Evolutionary conservation across 2,888 invertebrate genomes (phyloP).

Genomic region (Ormyrus labotus): DNA sequence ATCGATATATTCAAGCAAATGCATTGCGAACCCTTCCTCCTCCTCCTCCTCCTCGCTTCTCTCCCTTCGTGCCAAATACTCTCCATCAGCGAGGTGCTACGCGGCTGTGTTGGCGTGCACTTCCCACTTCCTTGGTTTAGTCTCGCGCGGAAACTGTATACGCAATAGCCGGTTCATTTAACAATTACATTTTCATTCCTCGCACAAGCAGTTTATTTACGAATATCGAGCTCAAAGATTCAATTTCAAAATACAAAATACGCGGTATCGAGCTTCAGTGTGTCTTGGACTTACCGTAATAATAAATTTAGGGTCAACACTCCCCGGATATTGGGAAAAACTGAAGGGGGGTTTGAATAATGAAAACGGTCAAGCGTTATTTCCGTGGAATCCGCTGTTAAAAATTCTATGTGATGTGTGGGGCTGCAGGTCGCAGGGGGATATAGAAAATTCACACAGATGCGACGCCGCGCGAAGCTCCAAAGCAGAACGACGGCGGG

Average conservation of each 20-base stretch:
- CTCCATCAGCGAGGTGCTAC: slow-evolving; percentile 40
- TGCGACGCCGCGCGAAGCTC: not conserved
- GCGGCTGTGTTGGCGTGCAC: slow-evolving; percentile 49
- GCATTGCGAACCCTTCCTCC: slow-evolving; percentile 48
- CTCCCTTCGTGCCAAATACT: slow-evolving; percentile 44
- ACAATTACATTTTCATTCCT: slow-evolving; percentile 20
- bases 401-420: slow-evolving; percentile 39
- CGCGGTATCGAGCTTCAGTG: too few relatives aligned
- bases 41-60: slow-evolving; percentile 49
- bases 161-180: slow-evolving; percentile 3
- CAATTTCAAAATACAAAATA: too few relatives aligned
- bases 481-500: not conserved
- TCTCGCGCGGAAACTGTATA: not conserved
- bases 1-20: slow-evolving; percentile 57
- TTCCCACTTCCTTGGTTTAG: slow-evolving; percentile 48
- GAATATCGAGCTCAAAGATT: too few relatives aligned
- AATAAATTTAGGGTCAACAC: too few relatives aligned
- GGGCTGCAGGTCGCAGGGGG: not conserved
- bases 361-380: slow-evolving; percentile 24
- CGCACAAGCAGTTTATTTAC: not conserved
- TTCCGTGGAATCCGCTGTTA: slow-evolving; percentile 2
- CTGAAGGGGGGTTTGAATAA: slow-evolving; percentile 22
- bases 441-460: slow-evolving; percentile 28
- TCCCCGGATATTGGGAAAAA: too few relatives aligned
- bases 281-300: too few relatives aligned